phyloP scores from a whole-genome alignment of 1,140 invertebrate species.

The Lucilia cuprina region DNA sequence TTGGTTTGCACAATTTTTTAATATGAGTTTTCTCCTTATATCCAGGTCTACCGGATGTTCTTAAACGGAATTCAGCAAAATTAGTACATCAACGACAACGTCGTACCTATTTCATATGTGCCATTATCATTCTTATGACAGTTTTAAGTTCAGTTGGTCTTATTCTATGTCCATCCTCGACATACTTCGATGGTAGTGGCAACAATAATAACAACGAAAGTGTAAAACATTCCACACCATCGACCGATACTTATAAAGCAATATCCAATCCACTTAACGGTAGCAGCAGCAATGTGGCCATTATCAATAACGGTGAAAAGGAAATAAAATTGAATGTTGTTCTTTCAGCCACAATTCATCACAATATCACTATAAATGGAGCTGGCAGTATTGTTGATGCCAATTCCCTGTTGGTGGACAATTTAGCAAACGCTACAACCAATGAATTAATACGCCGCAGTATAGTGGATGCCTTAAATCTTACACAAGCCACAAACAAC shows the following conservation, averaged over 20 bases:
- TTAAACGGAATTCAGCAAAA: conserved; percentile 76
- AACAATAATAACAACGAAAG: neutral
- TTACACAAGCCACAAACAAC: conserved; percentile 41
- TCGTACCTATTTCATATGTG: conserved; percentile 80
- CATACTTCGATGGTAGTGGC: conserved; percentile 46
- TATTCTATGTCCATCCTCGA: conserved; percentile 50
- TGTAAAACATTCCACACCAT: neutral
- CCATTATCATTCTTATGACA: conserved; percentile 81
- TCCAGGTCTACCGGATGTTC: conserved; percentile 66
- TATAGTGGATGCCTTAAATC: conserved; percentile 47
- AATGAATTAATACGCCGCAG: conserved; percentile 49
- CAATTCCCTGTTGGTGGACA: conserved; percentile 43
- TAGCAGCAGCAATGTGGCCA: neutral
- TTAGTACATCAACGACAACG: conserved; percentile 74
- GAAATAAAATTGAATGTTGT: conserved; percentile 59
- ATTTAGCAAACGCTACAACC: conserved; percentile 42
- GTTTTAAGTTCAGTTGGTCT: conserved; percentile 66
- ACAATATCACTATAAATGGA: conserved; percentile 61
- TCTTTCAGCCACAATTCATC: conserved; percentile 60
- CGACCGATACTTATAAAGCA: neutral
- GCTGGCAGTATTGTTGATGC: conserved; percentile 43
- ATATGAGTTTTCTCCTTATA: neutral
- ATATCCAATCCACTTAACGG: neutral
- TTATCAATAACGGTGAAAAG: conserved; percentile 40
- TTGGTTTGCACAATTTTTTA: neutral